Conservation (phyloP, 2,888 invertebrate species). For the Adelphocoris suturalis region DNA sequence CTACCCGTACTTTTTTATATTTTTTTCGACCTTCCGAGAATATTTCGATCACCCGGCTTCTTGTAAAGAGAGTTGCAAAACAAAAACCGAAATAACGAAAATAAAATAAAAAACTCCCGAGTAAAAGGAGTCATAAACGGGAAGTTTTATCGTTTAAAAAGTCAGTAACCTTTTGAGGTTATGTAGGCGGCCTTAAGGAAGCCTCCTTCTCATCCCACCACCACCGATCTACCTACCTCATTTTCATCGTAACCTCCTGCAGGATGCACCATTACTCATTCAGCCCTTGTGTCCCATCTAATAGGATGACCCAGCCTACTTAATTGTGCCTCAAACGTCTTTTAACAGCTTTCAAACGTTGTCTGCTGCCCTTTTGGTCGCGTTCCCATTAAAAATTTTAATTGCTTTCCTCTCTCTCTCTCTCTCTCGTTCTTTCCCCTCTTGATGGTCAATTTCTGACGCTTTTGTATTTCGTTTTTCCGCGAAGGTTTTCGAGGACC, state of each 20-base stretch:
- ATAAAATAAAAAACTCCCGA: not conserved
- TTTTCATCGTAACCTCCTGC: not conserved
- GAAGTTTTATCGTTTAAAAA: conserved; percentile 28
- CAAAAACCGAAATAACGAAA: not conserved
- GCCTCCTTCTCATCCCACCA: not conserved
- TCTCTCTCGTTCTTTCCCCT: not conserved
- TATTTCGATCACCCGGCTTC: not conserved
- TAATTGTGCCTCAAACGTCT: conserved; percentile 36
- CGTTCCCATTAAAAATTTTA: conserved; percentile 39
- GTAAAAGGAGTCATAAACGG: conserved; percentile 18
- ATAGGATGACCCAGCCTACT: conserved; percentile 54
- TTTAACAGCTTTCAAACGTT: conserved; percentile 47
- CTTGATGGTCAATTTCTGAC: conserved; percentile 17
- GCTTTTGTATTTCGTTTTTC: conserved; percentile 19
- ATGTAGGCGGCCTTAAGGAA: conserved; percentile 10
- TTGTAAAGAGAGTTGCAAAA: not conserved
- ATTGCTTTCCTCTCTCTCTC: not conserved
- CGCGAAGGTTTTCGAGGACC: not conserved
- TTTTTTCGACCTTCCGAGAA: conserved; percentile 12
- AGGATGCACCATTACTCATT: conserved; percentile 37
- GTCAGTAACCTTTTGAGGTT: conserved; percentile 30
- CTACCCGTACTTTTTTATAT: not conserved
- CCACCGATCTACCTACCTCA: not conserved
- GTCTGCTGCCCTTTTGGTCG: conserved; percentile 31
- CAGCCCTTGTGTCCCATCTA: conserved; percentile 43